Conservation (phyloP, 1,140 invertebrate species). For the Adelges cooleyi region DNA sequence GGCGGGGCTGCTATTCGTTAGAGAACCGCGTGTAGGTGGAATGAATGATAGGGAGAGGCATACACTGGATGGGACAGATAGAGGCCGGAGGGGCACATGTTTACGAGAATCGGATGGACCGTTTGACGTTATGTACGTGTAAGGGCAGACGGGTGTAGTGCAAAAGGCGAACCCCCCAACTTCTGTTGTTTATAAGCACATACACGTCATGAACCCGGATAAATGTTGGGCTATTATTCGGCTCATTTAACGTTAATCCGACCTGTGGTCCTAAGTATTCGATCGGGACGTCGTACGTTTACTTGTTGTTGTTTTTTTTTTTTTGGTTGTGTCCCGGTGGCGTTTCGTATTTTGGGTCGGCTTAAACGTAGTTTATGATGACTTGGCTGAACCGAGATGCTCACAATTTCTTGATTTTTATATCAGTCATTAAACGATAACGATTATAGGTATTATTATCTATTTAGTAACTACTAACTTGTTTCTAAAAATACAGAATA, state of each 20-base stretch:
- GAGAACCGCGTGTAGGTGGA: conserved; percentile 2
- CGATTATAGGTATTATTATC: too few relatives aligned
- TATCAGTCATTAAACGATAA: too few relatives aligned
- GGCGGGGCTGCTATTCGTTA: not conserved
- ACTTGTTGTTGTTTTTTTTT: too few relatives aligned
- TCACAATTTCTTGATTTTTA: too few relatives aligned
- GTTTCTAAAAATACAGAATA: too few relatives aligned
- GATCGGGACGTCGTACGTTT: not conserved
- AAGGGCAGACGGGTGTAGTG: too few relatives aligned
- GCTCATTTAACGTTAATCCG: conserved; percentile 21
- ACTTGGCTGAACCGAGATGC: too few relatives aligned
- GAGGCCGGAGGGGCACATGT: not conserved
- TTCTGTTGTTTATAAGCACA: not conserved
- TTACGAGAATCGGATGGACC: conserved; percentile 26
- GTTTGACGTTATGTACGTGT: conserved; percentile 13
- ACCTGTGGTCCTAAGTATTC: not conserved
- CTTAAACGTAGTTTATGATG: conserved; percentile 5
- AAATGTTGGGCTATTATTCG: conserved; percentile 3
- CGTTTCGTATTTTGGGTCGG: conserved; percentile 8
- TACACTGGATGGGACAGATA: not conserved
- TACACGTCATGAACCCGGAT: not conserved
- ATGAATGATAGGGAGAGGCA: not conserved
- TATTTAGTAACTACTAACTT: too few relatives aligned
- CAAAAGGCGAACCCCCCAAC: not conserved
- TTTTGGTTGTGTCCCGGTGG: not conserved